phyloP scores from a whole-genome alignment of 2,888 invertebrate genomes.

The Icerya purchasi region DNA sequence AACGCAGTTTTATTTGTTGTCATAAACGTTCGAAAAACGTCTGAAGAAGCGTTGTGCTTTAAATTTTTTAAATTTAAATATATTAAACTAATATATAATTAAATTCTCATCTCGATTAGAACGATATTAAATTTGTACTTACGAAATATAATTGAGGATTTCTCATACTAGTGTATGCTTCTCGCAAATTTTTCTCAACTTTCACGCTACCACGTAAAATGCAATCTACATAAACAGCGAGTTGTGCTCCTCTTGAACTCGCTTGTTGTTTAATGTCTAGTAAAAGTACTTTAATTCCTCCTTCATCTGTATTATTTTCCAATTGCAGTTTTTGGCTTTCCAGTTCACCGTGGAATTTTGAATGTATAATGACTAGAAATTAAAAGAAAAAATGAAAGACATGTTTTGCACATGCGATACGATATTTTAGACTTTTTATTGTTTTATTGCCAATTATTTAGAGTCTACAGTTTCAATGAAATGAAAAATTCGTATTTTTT shows the following conservation, averaged over 20 bases:
- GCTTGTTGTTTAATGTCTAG: conserved; percentile 32
- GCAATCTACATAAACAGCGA: conserved; percentile 44
- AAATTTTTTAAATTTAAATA: background rate
- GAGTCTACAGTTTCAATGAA: too few relatives aligned
- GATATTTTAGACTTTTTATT: too few relatives aligned
- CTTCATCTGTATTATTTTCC: conserved; percentile 32
- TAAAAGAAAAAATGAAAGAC: too few relatives aligned
- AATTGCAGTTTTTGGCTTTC: conserved; percentile 40
- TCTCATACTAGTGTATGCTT: conserved; percentile 33
- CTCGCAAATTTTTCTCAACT: conserved; percentile 34
- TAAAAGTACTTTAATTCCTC: conserved; percentile 34
- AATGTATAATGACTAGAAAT: conserved; percentile 19
- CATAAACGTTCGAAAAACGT: too few relatives aligned
- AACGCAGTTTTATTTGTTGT: too few relatives aligned
- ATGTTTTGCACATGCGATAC: too few relatives aligned
- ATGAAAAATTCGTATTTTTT: too few relatives aligned
- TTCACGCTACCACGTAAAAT: conserved; percentile 38
- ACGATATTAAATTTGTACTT: conserved; percentile 25
- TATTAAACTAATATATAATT: background rate
- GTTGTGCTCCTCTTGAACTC: conserved; percentile 30
- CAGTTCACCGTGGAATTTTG: conserved; percentile 20
- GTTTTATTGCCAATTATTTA: too few relatives aligned
- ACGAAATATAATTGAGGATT: conserved; percentile 35
- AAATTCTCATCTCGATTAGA: background rate
- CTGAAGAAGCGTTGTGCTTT: too few relatives aligned